Conservation (phyloP, 2,888 invertebrate species). For the Rhamnusium bicolor region DNA sequence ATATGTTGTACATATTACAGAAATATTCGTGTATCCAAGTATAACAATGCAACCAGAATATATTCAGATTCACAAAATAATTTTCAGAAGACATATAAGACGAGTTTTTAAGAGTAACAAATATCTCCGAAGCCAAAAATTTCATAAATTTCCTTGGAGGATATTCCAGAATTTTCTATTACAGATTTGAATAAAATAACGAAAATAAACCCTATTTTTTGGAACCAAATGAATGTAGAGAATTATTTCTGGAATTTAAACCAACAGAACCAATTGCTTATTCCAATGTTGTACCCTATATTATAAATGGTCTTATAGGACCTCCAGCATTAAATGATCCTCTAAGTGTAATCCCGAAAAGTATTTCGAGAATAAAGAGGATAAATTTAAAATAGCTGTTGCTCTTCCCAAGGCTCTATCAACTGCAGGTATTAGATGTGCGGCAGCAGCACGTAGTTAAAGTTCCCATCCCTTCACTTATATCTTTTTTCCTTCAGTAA, state of each 20-base stretch:
- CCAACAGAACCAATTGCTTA: slow-evolving; percentile 72
- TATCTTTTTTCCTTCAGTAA: slow-evolving; percentile 25
- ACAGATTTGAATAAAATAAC: slow-evolving; percentile 53
- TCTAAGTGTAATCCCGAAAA: slow-evolving; percentile 33
- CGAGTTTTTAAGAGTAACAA: slow-evolving; percentile 62
- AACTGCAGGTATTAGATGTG: slow-evolving; percentile 51
- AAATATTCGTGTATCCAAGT: slow-evolving; percentile 73
- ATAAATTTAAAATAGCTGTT: not conserved
- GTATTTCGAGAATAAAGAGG: not conserved
- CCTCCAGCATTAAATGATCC: slow-evolving; percentile 69
- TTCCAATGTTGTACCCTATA: slow-evolving; percentile 75
- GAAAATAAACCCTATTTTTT: slow-evolving; percentile 51
- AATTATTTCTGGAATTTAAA: slow-evolving; percentile 68
- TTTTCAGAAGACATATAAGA: slow-evolving; percentile 62
- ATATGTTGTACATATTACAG: slow-evolving; percentile 70
- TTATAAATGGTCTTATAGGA: slow-evolving; percentile 75
- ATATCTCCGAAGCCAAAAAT: slow-evolving; percentile 58
- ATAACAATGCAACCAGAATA: slow-evolving; percentile 72
- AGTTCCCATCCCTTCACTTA: slow-evolving; percentile 43
- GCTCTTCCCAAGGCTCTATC: slow-evolving; percentile 38
- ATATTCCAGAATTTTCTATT: slow-evolving; percentile 66
- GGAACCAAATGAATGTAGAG: slow-evolving; percentile 56
- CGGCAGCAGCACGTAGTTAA: slow-evolving; percentile 50
- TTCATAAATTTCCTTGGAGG: slow-evolving; percentile 64
- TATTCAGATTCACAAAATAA: slow-evolving; percentile 72